A percentile compares a stretch with the other conserved stretches of the same genome.
Evolutionary conservation across 2,113 vertebrate genomes (phyloP).

Genomic region (Neoarius graeffei): DNA sequence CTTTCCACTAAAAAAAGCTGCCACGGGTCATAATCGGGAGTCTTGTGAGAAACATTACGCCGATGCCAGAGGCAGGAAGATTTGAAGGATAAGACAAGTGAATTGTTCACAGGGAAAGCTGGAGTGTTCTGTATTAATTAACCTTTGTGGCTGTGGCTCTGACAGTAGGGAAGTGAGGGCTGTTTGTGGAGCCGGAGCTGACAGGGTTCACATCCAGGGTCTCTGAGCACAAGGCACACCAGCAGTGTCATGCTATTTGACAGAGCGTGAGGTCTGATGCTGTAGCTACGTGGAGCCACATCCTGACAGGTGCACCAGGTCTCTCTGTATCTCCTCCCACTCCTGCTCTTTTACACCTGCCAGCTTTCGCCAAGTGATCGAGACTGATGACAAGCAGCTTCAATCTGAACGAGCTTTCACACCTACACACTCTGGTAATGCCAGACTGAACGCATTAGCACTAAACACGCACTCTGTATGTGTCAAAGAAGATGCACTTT

Average conservation of each 20-base stretch:
- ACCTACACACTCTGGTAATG: slow-evolving; percentile 31
- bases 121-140: slow-evolving; percentile 76
- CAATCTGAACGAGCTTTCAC: slow-evolving; percentile 24
- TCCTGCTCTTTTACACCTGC: slow-evolving; percentile 46
- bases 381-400: slow-evolving; percentile 31
- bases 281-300: slow-evolving; percentile 61
- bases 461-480: background rate
- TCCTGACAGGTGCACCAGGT: slow-evolving; percentile 71
- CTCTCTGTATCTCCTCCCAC: slow-evolving; percentile 45
- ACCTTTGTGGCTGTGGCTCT: slow-evolving; percentile 71
- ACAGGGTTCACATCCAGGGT: slow-evolving; percentile 72
- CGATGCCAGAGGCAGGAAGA: slow-evolving; percentile 64
- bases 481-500: slow-evolving; percentile 1
- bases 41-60: slow-evolving; percentile 60
- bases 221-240: slow-evolving; percentile 60
- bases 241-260: slow-evolving; percentile 72
- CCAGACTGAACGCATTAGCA: slow-evolving; percentile 36
- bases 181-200: slow-evolving; percentile 72
- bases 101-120: slow-evolving; percentile 63
- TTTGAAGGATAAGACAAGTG: slow-evolving; percentile 65
- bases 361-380: slow-evolving; percentile 19
- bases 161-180: slow-evolving; percentile 67
- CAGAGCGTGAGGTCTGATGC: slow-evolving; percentile 64
- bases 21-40: slow-evolving; percentile 62
- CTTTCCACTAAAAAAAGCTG: slow-evolving; percentile 27